These are phyloP conservation scores for Cryptocheilus praepositus DNA, from an alignment of 2,888 invertebrate genomes.

Conservation along the genomic window DNA sequence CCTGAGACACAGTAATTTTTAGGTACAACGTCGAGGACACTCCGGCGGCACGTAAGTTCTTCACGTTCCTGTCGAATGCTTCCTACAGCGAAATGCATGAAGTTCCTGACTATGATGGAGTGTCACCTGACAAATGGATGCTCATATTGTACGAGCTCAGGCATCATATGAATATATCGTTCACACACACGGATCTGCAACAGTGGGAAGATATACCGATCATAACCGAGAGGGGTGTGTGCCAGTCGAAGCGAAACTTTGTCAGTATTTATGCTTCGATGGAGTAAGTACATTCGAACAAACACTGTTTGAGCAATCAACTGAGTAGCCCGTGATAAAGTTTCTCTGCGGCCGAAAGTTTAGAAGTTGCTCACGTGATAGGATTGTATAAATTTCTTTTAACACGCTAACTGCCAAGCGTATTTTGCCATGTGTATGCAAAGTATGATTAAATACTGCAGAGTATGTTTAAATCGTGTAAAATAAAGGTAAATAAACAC, in stretches of 20 bases:
- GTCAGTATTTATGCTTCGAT: slow-evolving; percentile 42
- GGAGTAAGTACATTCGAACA: slow-evolving; percentile 42
- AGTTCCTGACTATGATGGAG: slow-evolving; percentile 43
- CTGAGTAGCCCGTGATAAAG: not conserved
- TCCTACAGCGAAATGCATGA: slow-evolving; percentile 43
- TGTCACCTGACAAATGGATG: slow-evolving; percentile 55
- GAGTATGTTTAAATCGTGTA: no score
- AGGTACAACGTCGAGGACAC: slow-evolving; percentile 58
- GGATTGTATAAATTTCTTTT: no score
- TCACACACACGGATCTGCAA: not conserved
- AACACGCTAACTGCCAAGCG: no score
- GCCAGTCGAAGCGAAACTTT: slow-evolving; percentile 39
- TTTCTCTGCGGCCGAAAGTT: no score
- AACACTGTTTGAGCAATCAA: not conserved
- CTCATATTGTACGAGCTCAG: slow-evolving; percentile 55
- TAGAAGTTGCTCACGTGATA: no score
- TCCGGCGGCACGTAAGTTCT: slow-evolving; percentile 48
- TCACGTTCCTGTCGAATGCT: slow-evolving; percentile 46
- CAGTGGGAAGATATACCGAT: slow-evolving; percentile 33
- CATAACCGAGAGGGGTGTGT: slow-evolving; percentile 59
- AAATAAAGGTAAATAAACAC: no score
- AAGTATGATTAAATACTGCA: no score
- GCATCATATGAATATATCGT: slow-evolving; percentile 19
- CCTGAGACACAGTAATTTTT: not conserved
- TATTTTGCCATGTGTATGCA: no score